These are phyloP conservation scores for Uromys caudimaculatus DNA, from an alignment of 2,797 vertebrate species.

Conservation along the genomic window DNA sequence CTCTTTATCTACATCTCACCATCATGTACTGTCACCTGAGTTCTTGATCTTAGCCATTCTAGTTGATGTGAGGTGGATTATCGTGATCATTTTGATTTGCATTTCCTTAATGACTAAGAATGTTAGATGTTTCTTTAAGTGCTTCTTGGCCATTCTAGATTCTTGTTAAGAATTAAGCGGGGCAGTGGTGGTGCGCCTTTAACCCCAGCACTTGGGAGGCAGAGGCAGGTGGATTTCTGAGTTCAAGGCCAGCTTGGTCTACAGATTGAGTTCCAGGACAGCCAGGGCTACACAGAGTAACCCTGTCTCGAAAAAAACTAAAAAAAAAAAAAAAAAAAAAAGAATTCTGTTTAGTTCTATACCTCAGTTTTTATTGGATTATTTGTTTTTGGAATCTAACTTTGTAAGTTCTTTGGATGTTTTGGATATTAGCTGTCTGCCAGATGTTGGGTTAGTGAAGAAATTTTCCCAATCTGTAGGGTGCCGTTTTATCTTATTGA, in stretches of 20 bases:
- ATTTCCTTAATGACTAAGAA: background rate
- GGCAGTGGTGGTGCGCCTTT: no score
- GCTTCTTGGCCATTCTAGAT: background rate
- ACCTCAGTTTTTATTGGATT: background rate
- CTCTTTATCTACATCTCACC: background rate
- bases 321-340: no score
- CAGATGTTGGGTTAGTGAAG: background rate
- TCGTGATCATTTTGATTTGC: background rate
- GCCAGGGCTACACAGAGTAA: no score
- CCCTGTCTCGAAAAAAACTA: no score
- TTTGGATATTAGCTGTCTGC: background rate
- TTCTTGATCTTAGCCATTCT: background rate
- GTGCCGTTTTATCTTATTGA: background rate
- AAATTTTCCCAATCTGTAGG: background rate
- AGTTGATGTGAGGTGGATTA: background rate
- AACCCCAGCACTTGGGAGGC: no score
- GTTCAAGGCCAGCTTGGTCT: no score
- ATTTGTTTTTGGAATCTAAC: background rate
- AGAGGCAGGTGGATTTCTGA: no score
- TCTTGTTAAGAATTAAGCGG: no score
- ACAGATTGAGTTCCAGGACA: no score
- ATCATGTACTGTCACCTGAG: background rate
- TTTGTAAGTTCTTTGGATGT: background rate
- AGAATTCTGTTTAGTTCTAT: background rate
- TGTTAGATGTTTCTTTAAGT: background rate